Conservation (phyloP, 92 coral and sea anemone genomes). For the Porites cylindrica region DNA sequence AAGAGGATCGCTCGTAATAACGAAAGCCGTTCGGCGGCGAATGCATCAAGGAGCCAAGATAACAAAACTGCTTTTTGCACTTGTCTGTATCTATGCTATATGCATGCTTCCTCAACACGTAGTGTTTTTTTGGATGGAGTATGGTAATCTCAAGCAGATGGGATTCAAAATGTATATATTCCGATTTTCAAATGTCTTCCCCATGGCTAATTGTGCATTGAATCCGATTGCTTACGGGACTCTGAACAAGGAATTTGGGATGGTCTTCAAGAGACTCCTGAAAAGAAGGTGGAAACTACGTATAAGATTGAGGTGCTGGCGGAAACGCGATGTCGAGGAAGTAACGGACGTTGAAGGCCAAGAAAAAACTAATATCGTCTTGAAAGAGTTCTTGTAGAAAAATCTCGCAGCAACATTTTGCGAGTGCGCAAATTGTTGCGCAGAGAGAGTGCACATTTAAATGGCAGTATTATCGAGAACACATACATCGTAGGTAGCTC, state of each 20-base stretch:
- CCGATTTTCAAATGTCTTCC: slow-evolving; percentile 87
- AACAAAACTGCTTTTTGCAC: slow-evolving; percentile 85
- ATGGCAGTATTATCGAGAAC: too few relatives aligned
- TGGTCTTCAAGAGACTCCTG: slow-evolving; percentile 75
- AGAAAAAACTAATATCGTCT: background rate
- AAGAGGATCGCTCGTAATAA: slow-evolving; percentile 62
- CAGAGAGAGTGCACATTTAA: too few relatives aligned
- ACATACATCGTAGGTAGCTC: too few relatives aligned
- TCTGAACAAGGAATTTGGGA: slow-evolving; percentile 82
- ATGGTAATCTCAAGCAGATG: slow-evolving; percentile 76
- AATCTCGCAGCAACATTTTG: background rate
- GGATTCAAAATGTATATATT: slow-evolving; percentile 88
- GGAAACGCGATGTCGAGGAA: background rate
- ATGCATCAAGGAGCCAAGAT: slow-evolving; percentile 84
- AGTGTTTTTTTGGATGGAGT: slow-evolving; percentile 89
- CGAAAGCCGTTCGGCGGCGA: slow-evolving; percentile 73
- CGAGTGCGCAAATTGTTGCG: too few relatives aligned
- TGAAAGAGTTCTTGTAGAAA: background rate
- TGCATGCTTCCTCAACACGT: slow-evolving; percentile 94
- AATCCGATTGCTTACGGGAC: slow-evolving; percentile 92
- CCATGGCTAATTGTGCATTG: slow-evolving; percentile 95
- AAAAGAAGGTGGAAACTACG: slow-evolving; percentile 7
- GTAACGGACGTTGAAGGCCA: background rate
- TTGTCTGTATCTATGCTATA: slow-evolving; percentile 77
- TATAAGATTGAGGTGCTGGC: background rate